These are phyloP conservation scores for Agriopis leucophaearia DNA, from an alignment of 2,888 invertebrate genomes.

Conservation along the genomic window DNA sequence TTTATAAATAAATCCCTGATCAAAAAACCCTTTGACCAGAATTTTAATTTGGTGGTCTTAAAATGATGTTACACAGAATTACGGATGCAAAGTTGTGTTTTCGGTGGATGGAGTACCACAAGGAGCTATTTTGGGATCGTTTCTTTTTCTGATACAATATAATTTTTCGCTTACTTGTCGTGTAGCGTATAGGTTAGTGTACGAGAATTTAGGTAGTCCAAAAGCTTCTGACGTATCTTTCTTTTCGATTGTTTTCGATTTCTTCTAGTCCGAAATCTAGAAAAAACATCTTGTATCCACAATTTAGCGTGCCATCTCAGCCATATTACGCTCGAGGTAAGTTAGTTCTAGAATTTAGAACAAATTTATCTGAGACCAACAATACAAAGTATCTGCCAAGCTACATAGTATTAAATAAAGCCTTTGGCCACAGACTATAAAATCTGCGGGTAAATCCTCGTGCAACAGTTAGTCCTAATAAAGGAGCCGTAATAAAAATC, in stretches of 20 bases:
- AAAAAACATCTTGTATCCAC: no score
- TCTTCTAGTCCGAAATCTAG: no score
- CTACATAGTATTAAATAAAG: not conserved
- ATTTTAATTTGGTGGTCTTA: constrained; percentile 18
- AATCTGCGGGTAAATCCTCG: not conserved
- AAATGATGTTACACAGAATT: constrained; percentile 15
- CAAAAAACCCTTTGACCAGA: constrained; percentile 16
- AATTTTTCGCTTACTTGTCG: not conserved
- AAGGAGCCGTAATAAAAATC: constrained; percentile 34
- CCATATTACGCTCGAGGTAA: no score
- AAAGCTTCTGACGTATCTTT: no score
- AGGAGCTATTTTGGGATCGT: constrained; percentile 11
- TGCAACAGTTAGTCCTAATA: constrained; percentile 9
- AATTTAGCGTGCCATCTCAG: no score
- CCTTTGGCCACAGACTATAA: not conserved
- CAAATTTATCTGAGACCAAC: no score
- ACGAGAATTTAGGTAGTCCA: no score
- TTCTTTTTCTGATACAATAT: not conserved
- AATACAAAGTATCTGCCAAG: no score
- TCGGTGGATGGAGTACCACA: not conserved
- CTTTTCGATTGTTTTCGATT: no score
- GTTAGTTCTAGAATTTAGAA: no score
- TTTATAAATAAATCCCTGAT: constrained; percentile 18
- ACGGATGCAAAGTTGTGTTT: constrained; percentile 8
- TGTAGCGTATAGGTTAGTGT: not conserved